Conservation (phyloP, 2,113 vertebrate species). For the Boleophthalmus pectinirostris region DNA sequence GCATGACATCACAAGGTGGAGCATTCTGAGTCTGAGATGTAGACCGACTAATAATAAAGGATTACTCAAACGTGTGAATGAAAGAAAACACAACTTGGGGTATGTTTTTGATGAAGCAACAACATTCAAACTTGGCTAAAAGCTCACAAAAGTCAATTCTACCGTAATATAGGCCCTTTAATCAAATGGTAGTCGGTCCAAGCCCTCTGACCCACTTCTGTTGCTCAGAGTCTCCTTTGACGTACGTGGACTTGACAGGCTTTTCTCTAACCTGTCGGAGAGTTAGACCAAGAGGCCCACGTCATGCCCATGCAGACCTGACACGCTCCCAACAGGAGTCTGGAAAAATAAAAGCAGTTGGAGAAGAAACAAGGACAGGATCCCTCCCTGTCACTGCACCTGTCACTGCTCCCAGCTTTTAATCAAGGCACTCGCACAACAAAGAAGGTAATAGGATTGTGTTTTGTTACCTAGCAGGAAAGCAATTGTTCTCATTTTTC, state of each 20-base stretch:
- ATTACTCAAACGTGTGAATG: too few relatives aligned
- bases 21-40: too few relatives aligned
- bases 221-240: slow-evolving; percentile 20
- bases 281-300: slow-evolving; percentile 26
- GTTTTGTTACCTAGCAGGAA: neutral
- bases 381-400: slow-evolving; percentile 20
- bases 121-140: too few relatives aligned
- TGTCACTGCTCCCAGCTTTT: slow-evolving; percentile 12
- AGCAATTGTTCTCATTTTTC: neutral
- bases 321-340: slow-evolving; percentile 30
- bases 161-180: too few relatives aligned
- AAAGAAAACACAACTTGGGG: too few relatives aligned
- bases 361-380: slow-evolving; percentile 30
- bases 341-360: slow-evolving; percentile 17
- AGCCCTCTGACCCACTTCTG: neutral
- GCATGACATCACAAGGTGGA: too few relatives aligned
- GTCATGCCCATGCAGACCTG: slow-evolving; percentile 18
- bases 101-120: too few relatives aligned
- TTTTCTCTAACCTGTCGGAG: slow-evolving; percentile 51
- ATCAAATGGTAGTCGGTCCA: too few relatives aligned
- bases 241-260: slow-evolving; percentile 40
- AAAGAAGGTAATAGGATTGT: neutral
- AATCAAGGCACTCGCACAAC: slow-evolving; percentile 4
- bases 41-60: too few relatives aligned
- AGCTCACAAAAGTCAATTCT: too few relatives aligned